Base-by-base conservation (phyloP, 2,888 invertebrate genomes). In the Cyclophora punctaria region DNA sequence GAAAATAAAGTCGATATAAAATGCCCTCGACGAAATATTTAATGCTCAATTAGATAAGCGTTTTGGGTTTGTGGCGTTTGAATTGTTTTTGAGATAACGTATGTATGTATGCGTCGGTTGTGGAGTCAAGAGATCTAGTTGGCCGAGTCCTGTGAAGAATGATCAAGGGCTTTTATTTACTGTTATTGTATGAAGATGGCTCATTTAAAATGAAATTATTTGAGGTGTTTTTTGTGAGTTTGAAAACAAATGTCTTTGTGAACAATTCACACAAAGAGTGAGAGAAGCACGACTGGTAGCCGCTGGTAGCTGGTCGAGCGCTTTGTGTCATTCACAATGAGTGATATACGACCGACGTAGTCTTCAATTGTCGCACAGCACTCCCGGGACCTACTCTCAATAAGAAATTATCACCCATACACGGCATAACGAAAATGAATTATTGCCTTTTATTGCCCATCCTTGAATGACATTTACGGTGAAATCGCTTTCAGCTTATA, bases 11-110 rank as follows among this genome's bases (percentile, higher is more conserved):
- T 78, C 71, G 77, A 83, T 81, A 86, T 84, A 84, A 85, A 85
- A 84, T 84, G 79, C 75, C 75, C 80, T 81, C 86, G 83, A 83
- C 78, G 87, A 88, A 84, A 83, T 86, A 83, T 84, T 86, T 86
- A 85, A 86, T 84, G 80, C 85, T 86, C 84, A 87, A 86, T 86
- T 87, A 86, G 85, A 85, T 86, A 86, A 85, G 82, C 83, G 82
- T 83, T 86, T 83, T 84, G 75, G 81, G 79, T 82, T 80, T 79
- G 82, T 83, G 78, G 77, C 76, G 80, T 80, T 82, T 75, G 80
- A 82, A 84, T 84, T 83, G 84, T 86, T 83, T 81, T 78, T 63
- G 71, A 78, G 77, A 77, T 78, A 78, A 77, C 72, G 69, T 64
- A 66, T 73, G 75, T 64, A 66, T 73, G 75, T 78, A 77, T 73